Base-by-base conservation (phyloP, 2,888 invertebrate species). In the Rhagophthalmus giganteus region DNA sequence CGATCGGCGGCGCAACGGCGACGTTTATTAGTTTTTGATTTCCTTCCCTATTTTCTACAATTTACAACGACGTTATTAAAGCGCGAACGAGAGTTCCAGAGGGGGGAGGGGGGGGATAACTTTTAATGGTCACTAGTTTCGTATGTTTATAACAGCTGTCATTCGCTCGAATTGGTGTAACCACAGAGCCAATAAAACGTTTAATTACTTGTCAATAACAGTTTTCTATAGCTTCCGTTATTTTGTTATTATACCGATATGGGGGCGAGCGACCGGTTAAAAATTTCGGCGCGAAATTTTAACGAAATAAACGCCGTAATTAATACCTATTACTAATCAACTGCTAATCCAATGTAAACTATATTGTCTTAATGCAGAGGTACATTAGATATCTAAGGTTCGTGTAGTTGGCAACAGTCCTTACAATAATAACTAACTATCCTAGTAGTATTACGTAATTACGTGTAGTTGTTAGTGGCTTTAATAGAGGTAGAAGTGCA, bases 401-500 rank as follows among this genome's bases (percentile, higher is more conserved):
- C 46, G 32, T 52, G 52, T 52, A 45, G 52, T 52, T 52, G 52
- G 46, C 40, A 26, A 14, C 11, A 24, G 34, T 53, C 47, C 44
- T 44, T 33, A 35, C 4, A 20, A 33, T 46, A 48, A 38, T 39
- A 41, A 34, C n/a, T n/a, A n/a, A n/a, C 39, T 41, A 31, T 48
- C 44, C 51, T 31, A 11, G 14, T 53, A 47, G 47, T 37, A 32
- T 45, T 40, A 26, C 28, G 40, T 54, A 39, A 55, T 49, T 55
- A 57, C 54, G 44, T 47, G 57, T 57, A 54, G 54, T 57, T 60
- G 58, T 59, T 59, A 59, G 62, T 62, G 59, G 64, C 58, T 61
- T 62, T 68, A 69, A 62, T 72, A 71, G 70, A 71, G 67, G 66
- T 70, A 70, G 69, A 68, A 68, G 58, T 71, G 72, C 71, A 72